A percentile compares a stretch with the other conserved stretches of the same genome.
phyloP scores from a whole-genome alignment of 2,888 invertebrate species.

The Crepidodera aurea region DNA sequence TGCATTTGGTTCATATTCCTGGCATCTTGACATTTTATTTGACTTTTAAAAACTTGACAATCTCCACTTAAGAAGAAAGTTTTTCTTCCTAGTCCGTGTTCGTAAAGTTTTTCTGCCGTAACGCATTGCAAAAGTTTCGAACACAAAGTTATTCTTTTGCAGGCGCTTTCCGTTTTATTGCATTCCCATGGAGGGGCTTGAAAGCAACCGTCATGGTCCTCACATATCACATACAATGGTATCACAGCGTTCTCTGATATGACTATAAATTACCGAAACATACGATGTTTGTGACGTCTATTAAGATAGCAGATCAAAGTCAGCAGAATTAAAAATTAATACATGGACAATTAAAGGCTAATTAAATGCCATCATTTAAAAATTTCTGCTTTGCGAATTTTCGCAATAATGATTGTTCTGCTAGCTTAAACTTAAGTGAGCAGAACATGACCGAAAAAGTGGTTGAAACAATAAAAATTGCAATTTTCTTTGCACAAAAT shows the following conservation, averaged over 20 bases:
- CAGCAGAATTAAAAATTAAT: no score
- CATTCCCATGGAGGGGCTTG: constrained; percentile 66
- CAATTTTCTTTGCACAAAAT: no score
- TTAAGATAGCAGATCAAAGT: no score
- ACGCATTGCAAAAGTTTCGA: constrained; percentile 84
- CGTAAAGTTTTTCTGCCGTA: constrained; percentile 85
- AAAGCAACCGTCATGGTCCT: constrained; percentile 80
- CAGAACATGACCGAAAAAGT: no score
- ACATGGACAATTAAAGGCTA: no score
- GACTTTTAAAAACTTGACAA: constrained; percentile 79
- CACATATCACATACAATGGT: constrained; percentile 85
- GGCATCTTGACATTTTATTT: constrained; percentile 74
- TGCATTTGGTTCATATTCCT: constrained; percentile 78
- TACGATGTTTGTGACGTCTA: no score
- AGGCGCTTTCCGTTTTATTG: constrained; percentile 74
- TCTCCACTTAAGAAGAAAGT: constrained; percentile 83
- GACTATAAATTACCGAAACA: no score
- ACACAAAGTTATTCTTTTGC: constrained; percentile 77
- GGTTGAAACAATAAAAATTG: no score
- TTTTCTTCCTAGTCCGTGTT: constrained; percentile 78
- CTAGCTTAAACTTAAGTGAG: no score
- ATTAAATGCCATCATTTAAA: no score
- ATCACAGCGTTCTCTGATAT: constrained; percentile 64
- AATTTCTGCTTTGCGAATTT: no score
- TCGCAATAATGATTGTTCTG: no score